Percentiles rank a stretch among this genome's conserved stretches.
These are phyloP conservation scores for Bimastos eiseni DNA, from an alignment of 2,888 invertebrate species.

Conservation along the genomic window DNA sequence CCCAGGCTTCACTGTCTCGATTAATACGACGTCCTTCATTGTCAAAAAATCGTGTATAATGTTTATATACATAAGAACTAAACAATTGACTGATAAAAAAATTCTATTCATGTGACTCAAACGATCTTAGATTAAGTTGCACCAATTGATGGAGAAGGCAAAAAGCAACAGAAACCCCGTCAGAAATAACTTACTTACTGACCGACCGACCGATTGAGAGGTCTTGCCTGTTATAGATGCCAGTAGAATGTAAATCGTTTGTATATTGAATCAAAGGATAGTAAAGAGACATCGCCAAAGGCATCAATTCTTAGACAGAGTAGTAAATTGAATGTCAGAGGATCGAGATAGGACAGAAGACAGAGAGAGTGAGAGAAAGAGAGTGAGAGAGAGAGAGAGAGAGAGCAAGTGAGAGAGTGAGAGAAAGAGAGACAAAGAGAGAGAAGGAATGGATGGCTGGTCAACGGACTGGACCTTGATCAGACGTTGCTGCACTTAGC, in stretches of 20 bases:
- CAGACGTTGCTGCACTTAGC: not conserved
- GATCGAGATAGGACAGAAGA: not conserved
- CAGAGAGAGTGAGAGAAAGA: too few species aligned
- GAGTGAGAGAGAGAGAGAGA: too few species aligned
- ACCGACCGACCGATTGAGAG: not conserved
- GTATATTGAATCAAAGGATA: not conserved
- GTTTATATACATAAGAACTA: too few species aligned
- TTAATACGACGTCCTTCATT: not conserved
- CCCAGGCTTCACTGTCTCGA: too few species aligned
- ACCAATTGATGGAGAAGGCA: not conserved
- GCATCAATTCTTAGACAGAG: not conserved
- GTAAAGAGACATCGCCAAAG: not conserved
- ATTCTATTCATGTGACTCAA: not conserved
- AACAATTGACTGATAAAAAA: too few species aligned
- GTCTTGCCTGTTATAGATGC: too few species aligned
- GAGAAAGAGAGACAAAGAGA: too few species aligned
- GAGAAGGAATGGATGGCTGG: too few species aligned
- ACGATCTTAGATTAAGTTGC: not conserved
- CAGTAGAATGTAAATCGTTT: not conserved
- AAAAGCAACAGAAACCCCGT: not conserved
- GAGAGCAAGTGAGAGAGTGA: too few species aligned
- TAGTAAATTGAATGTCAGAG: not conserved
- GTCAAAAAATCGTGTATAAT: too few species aligned
- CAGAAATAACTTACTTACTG: not conserved
- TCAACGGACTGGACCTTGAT: not conserved